phyloP scores from a whole-genome alignment of 2,888 invertebrate genomes.

The Idaea biselata region DNA sequence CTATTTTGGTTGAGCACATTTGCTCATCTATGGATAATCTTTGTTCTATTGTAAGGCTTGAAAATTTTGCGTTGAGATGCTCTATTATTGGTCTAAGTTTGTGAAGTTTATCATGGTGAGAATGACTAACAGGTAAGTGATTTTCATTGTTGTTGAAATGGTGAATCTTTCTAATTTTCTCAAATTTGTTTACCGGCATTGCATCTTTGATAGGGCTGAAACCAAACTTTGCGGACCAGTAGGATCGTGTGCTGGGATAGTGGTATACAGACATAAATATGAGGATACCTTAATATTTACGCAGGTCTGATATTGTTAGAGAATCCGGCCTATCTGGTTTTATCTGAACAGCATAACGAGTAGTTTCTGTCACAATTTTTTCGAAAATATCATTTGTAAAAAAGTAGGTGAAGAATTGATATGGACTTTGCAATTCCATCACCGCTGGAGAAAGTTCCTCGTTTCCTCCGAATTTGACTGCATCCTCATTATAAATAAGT shows the following conservation, averaged over 20 bases:
- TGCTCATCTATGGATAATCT: constrained; percentile 37
- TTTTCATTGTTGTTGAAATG: constrained; percentile 40
- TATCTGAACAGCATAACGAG: constrained; percentile 22
- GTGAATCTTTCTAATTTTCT: constrained; percentile 30
- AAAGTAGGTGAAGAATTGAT: constrained; percentile 22
- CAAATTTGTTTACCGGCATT: constrained; percentile 34
- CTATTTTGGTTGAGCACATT: constrained; percentile 29
- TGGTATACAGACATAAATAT: constrained; percentile 17
- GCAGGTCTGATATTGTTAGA: constrained; percentile 12
- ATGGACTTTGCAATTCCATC: constrained; percentile 24
- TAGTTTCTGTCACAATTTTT: constrained; percentile 24
- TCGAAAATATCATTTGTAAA: constrained; percentile 21
- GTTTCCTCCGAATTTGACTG: constrained; percentile 17
- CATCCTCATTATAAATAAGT: constrained; percentile 21
- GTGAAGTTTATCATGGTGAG: constrained; percentile 29
- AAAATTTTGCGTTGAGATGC: constrained; percentile 37
- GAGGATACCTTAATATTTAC: constrained; percentile 17
- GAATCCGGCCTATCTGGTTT: constrained; percentile 21
- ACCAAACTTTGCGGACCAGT: constrained; percentile 22
- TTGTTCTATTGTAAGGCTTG: constrained; percentile 35
- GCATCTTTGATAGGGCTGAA: constrained; percentile 18
- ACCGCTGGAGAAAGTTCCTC: constrained; percentile 22
- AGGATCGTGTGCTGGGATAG: constrained; percentile 17
- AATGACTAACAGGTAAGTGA: constrained; percentile 29
- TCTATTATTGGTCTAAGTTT: constrained; percentile 37